Evolutionary conservation across 2,797 vertebrate genomes (phyloP), one percentile per base, ranked within the genome.

Genomic region (Smutsia gigantea): DNA sequence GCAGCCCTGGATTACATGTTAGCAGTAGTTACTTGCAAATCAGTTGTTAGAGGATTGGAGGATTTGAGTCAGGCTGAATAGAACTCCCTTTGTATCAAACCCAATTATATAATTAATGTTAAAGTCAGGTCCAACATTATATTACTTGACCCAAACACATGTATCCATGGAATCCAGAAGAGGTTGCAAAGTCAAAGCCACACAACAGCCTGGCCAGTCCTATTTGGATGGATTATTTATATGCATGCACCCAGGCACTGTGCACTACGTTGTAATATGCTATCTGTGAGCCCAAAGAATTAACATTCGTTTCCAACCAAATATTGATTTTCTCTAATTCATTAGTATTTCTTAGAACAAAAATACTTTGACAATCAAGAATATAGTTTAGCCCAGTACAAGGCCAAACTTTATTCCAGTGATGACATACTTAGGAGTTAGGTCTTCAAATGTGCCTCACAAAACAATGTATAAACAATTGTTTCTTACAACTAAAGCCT

Each of bases 331-430:
- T 61, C 59, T 84, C 87, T 88, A 90, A 81, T 34, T 78, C 46
- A 88, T 1, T 4, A 75, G 55, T 49, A 84, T 59, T 88, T 90
- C 61, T 74, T 85, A 84, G 34, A 51, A 27, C 19, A 85, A 66
- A 95, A 95, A 71, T 55, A 5, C 68, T 90, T 72, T 82, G 71
- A 39, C 66, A 34, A 84, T 79, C 79, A 87, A 55, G 42, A 87
- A 25, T 59, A 59, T 23, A 79, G 8, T 17, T 13, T 69, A 49
- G n/a, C 63, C 9, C 25, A 53, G 23, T 42, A 25, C 12, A 66
- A 88, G n/a, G 29, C 25, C 71, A 71, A 72, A 86, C 46, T 29
- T 61, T 75, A 46, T 59, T 42, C 66, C 1, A 49, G 7, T 63
- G 68, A 93, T 34, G 18, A 42, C 19, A 21, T 29, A 63, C 21